Evolutionary conservation across 2,113 vertebrate genomes (phyloP), one percentile per base, ranked within the genome.

Genomic region (Prunella fulvescens): DNA sequence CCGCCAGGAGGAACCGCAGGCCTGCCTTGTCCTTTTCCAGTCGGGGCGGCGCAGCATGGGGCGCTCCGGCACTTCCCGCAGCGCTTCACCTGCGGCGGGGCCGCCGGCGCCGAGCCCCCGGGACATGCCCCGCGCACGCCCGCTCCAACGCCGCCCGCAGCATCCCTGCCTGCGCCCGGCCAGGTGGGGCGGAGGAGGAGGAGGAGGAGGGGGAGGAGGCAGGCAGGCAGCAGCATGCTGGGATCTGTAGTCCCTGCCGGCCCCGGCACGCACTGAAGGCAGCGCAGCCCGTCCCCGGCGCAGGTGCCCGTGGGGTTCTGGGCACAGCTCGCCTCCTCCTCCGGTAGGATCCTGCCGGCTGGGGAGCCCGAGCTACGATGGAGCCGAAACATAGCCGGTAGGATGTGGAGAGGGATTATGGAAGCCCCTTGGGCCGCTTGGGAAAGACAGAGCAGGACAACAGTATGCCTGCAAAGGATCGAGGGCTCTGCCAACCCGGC

Each of bases 11-110:
- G 40, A 86, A 54, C 67, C 15, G 6, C 76, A 69, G 89, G 86
- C 96, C 92, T 95, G 83, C 92, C 89, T 93, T 76, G 73, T 92
- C 48, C 91, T 92, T 72, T 89, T 91, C 91, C 92, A 92, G 37
- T 64, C 57, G 3, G 18, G 31, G 19, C 5, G 14, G 65, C 3
- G 8, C 80, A 88, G 88, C 91, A 84, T 67, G 40, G 61, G 70
- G 16, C 20, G 54, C 70, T 61, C 40, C n/a, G 5, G 81, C 60
- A 31, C 88, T 54, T 29, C 60, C 81, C 39, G 56, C 51, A 12
- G 47, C 31, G 42, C 69, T 64, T 82, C 92, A 72, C 33, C 66
- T 40, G 73, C 77, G 20, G 86, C 5, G 18, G 31, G 65, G 56
- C 40, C 42, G 44, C 61, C 6, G 17, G 74, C 14, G 28, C 87